Base-by-base conservation (phyloP, 2,797 vertebrate genomes). In the Pachyuromys duprasi region DNA sequence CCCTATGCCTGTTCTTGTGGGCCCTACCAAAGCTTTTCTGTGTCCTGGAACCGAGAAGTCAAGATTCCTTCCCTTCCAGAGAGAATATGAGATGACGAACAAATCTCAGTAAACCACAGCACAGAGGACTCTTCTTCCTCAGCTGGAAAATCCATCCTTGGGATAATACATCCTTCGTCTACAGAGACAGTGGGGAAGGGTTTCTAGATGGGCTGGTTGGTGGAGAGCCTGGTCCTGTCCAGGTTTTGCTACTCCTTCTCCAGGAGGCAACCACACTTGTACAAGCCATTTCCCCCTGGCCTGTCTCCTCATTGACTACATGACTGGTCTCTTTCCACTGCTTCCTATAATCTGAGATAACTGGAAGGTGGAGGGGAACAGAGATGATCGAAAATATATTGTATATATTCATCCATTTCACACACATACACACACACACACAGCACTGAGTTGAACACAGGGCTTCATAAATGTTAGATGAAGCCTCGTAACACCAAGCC, bases 291-390 rank as follows among this genome's bases (percentile, higher is more conserved):
- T 94, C 33, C n/a, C 76, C 82, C 82, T 42, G 33, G 39, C 42
- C 15, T 95, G 7, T 69, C 69, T 82, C 80, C 15, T 42, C 57
- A 11, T 7, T 33, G 62, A 60, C 13, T 81, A 49, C 75, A 3
- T 45, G 55, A 78, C 18, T 14, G 6, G 20, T 69, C 24, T 49
- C 88, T 72, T 62, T 18, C 63, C 14, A 15, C 22, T 26, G 0
- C 62, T n/a, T 93, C 57, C 70, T 94, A 17, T 67, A 88, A 86
- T 45, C 36, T 74, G 53, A 93, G 65, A 74, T n/a, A 74, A 93
- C 2, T 11, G 26, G 57, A 87, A 39, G 28, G 20, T 5, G 18
- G 22, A 67, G 42, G 2, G 6, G 63, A 63, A 60, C 0, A 5
- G 82, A 65, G 18, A 36, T 26, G 22, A 94, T 53, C 79, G 22